A percentile compares a stretch with the other conserved stretches of the same genome.
Conservation (phyloP, 2,113 vertebrate genomes). For the Lipophrys pholis region DNA sequence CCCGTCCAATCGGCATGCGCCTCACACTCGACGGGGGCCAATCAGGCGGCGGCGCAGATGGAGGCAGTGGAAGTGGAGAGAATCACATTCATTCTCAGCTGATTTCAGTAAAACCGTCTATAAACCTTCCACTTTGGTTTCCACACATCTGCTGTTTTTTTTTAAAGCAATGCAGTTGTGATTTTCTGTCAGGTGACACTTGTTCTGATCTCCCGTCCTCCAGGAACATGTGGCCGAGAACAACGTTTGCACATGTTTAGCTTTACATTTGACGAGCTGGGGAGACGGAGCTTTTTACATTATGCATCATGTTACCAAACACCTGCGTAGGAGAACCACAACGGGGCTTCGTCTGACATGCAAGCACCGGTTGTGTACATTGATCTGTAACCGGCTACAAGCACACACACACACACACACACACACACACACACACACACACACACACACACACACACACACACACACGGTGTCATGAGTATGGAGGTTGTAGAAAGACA, state of each 20-base stretch:
- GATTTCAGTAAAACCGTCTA: not conserved
- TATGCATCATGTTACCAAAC: slow-evolving; percentile 13
- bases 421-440: too few relatives aligned
- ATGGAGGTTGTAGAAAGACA: slow-evolving; percentile 20
- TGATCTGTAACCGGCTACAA: slow-evolving; percentile 23
- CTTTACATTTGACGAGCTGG: slow-evolving; percentile 10
- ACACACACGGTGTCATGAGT: slow-evolving; percentile 22
- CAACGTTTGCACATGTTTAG: slow-evolving; percentile 21
- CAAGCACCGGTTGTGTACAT: slow-evolving; percentile 31
- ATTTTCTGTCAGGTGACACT: too few relatives aligned
- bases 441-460: too few relatives aligned
- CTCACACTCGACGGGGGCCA: slow-evolving; percentile 48
- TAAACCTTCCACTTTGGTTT: not conserved
- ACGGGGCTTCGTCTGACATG: not conserved
- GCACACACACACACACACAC: too few relatives aligned
- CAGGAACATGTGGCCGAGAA: slow-evolving; percentile 28
- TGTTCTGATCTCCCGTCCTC: too few relatives aligned
- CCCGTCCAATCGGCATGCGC: slow-evolving; percentile 65
- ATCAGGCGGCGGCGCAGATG: slow-evolving; percentile 36
- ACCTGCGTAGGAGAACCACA: slow-evolving; percentile 22
- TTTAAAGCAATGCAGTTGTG: too few relatives aligned
- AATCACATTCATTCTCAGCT: slow-evolving; percentile 27
- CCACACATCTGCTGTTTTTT: not conserved
- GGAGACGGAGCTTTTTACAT: slow-evolving; percentile 2
- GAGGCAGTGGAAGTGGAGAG: slow-evolving; percentile 17